phyloP scores from a whole-genome alignment of 2,797 vertebrate genomes.

The Helostoma temminkii region DNA sequence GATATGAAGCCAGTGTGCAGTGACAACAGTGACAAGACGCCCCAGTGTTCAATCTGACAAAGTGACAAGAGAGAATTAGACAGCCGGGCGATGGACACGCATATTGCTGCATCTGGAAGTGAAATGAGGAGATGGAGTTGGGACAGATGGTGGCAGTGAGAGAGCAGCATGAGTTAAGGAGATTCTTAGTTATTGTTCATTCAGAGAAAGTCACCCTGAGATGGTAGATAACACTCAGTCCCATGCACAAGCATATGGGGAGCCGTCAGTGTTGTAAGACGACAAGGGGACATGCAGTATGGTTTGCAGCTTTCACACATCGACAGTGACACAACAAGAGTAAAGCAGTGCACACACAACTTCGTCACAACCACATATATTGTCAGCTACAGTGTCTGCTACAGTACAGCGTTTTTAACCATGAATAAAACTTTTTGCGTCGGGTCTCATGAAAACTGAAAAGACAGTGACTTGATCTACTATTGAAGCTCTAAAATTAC shows the following conservation, averaged over 20 bases:
- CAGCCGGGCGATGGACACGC: conserved; percentile 40
- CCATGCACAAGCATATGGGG: background rate
- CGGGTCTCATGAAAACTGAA: too few species aligned
- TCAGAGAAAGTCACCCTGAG: conserved; percentile 10
- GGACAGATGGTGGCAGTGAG: conserved; percentile 51
- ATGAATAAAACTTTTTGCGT: background rate
- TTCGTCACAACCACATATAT: background rate
- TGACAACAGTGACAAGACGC: conserved; percentile 62
- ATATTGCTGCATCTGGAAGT: conserved; percentile 49
- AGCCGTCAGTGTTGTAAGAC: conserved; percentile 15
- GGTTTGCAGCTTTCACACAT: conserved; percentile 21
- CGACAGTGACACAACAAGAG: background rate
- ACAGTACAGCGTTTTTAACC: background rate
- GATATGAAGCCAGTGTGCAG: conserved; percentile 40
- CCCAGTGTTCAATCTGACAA: conserved; percentile 58
- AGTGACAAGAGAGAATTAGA: conserved; percentile 57
- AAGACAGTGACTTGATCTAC: too few species aligned
- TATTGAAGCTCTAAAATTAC: too few species aligned
- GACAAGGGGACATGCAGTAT: background rate
- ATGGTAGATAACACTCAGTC: conserved; percentile 29
- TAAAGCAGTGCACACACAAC: background rate
- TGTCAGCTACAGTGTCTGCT: background rate
- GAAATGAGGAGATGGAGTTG: conserved; percentile 31
- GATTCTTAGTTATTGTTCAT: conserved; percentile 58
- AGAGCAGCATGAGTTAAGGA: conserved; percentile 16